Evolutionary conservation across 2,113 vertebrate species (phyloP).

Genomic region (Connochaetes taurinus): DNA sequence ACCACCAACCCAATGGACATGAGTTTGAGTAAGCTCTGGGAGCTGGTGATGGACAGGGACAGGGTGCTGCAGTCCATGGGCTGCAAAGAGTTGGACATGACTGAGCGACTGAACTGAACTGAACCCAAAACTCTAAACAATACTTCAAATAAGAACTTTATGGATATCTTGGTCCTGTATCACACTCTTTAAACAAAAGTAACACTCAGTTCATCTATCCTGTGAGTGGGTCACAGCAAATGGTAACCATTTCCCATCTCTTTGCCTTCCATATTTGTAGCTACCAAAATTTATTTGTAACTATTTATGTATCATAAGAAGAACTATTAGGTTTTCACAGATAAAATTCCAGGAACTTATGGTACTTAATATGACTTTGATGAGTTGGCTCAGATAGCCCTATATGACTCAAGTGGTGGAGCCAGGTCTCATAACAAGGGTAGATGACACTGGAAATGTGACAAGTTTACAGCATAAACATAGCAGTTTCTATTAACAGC

Average conservation of each 20-base stretch:
- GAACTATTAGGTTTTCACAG: not conserved
- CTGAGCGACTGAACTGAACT: not conserved
- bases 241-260: not conserved
- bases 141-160: not conserved
- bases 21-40: not conserved
- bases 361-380: not conserved
- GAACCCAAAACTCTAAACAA: not conserved
- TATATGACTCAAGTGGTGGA: not conserved
- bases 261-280: not conserved
- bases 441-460: not conserved
- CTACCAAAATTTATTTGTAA: not conserved
- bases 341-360: not conserved
- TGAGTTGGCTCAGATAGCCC: not conserved
- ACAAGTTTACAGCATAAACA: not conserved
- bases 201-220: not conserved
- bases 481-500: not conserved
- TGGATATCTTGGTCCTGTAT: not conserved
- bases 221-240: not conserved
- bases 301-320: not conserved
- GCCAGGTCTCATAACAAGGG: not conserved
- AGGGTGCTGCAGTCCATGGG: not conserved
- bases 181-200: not conserved
- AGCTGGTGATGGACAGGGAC: not conserved
- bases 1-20: not conserved
- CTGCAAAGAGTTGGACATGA: not conserved